Conservation (phyloP, 2,113 vertebrate genomes). For the Chascanopsetta lugubris region DNA sequence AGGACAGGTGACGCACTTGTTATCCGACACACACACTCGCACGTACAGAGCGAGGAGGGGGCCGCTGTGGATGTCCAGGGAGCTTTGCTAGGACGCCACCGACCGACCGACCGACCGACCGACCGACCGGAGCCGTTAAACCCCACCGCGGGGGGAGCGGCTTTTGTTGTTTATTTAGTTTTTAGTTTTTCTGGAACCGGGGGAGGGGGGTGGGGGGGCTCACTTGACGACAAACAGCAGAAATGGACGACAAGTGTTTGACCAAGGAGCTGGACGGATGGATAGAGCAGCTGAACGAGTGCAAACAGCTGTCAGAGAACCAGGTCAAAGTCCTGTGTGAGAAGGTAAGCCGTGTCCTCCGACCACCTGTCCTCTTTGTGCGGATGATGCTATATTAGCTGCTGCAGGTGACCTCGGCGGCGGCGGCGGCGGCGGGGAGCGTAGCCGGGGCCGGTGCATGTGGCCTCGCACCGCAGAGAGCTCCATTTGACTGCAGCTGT, state of each 20-base stretch:
- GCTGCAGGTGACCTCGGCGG: not conserved
- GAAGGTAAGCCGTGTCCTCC: constrained; percentile 81
- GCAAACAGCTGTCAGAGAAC: constrained; percentile 93
- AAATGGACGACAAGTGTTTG: constrained; percentile 94
- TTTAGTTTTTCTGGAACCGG: no score
- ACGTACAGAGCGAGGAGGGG: not conserved
- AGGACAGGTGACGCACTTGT: constrained; percentile 39
- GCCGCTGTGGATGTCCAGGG: constrained; percentile 44
- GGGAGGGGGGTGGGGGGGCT: constrained; percentile 21
- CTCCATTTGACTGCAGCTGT: constrained; percentile 51
- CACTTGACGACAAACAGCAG: constrained; percentile 35
- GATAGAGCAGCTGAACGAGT: constrained; percentile 96
- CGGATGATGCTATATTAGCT: no score
- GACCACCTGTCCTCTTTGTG: constrained; percentile 13
- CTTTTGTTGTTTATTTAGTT: no score
- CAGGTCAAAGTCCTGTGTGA: constrained; percentile 96
- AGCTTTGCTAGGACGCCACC: constrained; percentile 29
- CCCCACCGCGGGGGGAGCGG: no score
- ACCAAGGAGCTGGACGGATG: constrained; percentile 96
- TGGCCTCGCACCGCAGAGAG: constrained; percentile 28
- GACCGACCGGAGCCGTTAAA: no score
- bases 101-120: no score
- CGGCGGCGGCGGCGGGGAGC: no score
- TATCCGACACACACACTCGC: not conserved
- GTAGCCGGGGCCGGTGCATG: not conserved